Base-by-base conservation (phyloP, 92 coral and sea anemone genomes). In the Porites lobata region DNA sequence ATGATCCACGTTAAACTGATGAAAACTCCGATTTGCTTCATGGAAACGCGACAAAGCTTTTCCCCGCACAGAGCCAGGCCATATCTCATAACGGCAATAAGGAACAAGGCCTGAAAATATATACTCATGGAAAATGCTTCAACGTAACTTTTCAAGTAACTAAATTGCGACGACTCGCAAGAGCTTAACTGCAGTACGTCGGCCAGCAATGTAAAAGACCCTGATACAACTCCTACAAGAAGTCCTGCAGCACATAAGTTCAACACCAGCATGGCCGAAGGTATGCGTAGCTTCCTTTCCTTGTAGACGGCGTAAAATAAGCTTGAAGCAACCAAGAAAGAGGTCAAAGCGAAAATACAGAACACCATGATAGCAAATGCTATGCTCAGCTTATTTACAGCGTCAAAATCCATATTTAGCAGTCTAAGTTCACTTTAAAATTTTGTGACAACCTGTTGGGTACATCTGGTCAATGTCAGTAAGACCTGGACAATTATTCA, bases 41-140 rank as follows among this genome's bases (percentile, higher is more conserved):
- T 79, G 52, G 94, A 76, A 43, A 90, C 63, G 15, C 81, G 87
- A 51, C 51, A 51, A 8, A 75, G 72, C 4, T 51, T 84, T 29
- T 54, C 7, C 8, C 80, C 80, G 13, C 85, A 89, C 29, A 92
- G 66, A 14, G 93, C 89, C 57, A 95, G 78, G 18, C 93, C 84
- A 85, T 92, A 95, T 64, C 98, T 91, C 62, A 86, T 87, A 1
- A 78, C 64, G 62, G 94, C 85, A 75, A 95, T 90, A 50, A 95
- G 15, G 12, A 92, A 66, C 82, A 95, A 72, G 5, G 96, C 87
- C 56, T 57, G 90, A 64, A 94, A 81, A 21, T 89, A 92, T 15
- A 86, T 76, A 73, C 93, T 79, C 32, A 94, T 82, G 14, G 86
- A 82, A 20, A 85, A 86, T 80, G 90, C 93, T 88, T 78, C 91